Evolutionary conservation across 1,140 invertebrate species (phyloP), one percentile per base, ranked within the genome.

Genomic region (Apocrypta bakeri): DNA sequence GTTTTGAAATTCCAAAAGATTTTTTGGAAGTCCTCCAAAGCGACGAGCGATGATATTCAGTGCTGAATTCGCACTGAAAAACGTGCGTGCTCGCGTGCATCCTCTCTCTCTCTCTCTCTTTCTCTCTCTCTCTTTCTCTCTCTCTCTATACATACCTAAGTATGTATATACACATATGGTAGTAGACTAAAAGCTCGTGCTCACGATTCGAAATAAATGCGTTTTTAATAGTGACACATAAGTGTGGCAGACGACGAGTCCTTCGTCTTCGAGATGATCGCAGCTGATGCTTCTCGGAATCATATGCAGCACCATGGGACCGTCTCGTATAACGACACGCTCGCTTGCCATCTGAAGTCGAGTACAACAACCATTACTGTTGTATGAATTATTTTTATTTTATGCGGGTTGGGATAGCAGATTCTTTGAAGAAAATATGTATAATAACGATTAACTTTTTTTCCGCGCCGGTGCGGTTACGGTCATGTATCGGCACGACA

Each of bases 141-240:
- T n/a, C n/a, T n/a, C n/a, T n/a, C n/a, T n/a, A n/a, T n/a, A n/a
- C n/a, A n/a, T n/a, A n/a, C n/a, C n/a, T n/a, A 27, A 37, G 6
- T 37, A 33, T 31, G 29, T 12, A 4, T 11, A 17, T 71, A 31
- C 63, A 66, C 4, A 25, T 31, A 14, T 71, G 14, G 12, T 11
- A 14, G 37, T 21, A 73, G 24, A 24, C 12, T 40, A 73, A 42
- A 82, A 83, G 69, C 69, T 48, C n/a, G 79, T 81, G 85, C 83
- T 81, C 64, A 80, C n/a, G 79, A 89, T 88, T 85, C 82, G 79
- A 85, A 84, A 89, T 89, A 88, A 88, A 89, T 89, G 88, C 82
- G 85, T 88, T 89, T 89, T 89, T 89, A 89, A 89, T 89, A 89
- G 87, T 88, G 87, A 86, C 86, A 86, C 86, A 87, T 87, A 87